These are phyloP conservation scores for Drosophila antonietae DNA, from an alignment of 2,888 invertebrate genomes.

Conservation along the genomic window DNA sequence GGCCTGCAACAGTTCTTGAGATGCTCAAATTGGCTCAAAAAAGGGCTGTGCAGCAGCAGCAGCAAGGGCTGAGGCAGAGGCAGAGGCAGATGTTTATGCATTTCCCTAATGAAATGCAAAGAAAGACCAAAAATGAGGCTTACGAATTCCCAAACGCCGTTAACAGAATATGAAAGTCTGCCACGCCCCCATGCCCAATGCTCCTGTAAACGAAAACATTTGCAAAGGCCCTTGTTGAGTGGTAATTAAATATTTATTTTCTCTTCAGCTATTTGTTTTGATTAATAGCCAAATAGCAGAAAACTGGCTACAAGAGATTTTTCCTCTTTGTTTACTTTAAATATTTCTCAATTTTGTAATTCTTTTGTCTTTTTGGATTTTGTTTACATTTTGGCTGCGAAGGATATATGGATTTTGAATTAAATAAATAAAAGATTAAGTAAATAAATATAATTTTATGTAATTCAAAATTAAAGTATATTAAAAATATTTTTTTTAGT, in stretches of 20 bases:
- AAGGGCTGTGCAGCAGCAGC: not conserved
- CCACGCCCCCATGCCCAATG: not conserved
- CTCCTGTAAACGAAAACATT: slow-evolving; percentile 47
- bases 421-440: too few relatives aligned
- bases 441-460: too few relatives aligned
- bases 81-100: slow-evolving; percentile 52
- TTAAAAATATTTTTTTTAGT: not conserved
- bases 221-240: slow-evolving; percentile 53
- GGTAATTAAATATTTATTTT: slow-evolving; percentile 72
- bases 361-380: slow-evolving; percentile 27
- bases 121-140: slow-evolving; percentile 44
- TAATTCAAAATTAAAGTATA: too few relatives aligned
- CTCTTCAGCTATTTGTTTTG: slow-evolving; percentile 64
- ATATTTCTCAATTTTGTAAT: slow-evolving; percentile 50
- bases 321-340: slow-evolving; percentile 36
- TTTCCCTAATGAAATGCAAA: slow-evolving; percentile 71
- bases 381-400: too few relatives aligned
- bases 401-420: too few relatives aligned
- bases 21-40: slow-evolving; percentile 23
- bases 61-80: not conserved
- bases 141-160: slow-evolving; percentile 31
- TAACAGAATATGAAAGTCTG: slow-evolving; percentile 26
- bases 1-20: slow-evolving; percentile 48
- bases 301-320: slow-evolving; percentile 5
- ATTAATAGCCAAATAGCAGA: slow-evolving; percentile 55